phyloP scores from a whole-genome alignment of 1,140 invertebrate species.

The Homalodisca vitripennis region DNA sequence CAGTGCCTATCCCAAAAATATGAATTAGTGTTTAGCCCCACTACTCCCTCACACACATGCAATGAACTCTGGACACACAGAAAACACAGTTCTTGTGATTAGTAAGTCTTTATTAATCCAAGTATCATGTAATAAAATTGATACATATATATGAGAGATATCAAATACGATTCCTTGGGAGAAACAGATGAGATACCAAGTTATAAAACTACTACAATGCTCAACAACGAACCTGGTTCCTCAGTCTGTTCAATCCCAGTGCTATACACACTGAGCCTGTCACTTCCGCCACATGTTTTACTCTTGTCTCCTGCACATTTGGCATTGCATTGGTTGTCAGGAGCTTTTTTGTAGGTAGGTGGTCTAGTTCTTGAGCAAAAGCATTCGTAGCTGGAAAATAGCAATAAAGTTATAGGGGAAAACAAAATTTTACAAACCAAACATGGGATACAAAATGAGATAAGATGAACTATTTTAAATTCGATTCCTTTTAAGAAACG shows the following conservation, averaged over 20 bases:
- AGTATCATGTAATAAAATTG: neutral
- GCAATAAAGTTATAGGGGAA: too few species aligned
- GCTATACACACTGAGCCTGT: constrained; percentile 36
- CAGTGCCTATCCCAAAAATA: too few species aligned
- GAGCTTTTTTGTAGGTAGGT: constrained; percentile 3
- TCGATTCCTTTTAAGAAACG: too few species aligned
- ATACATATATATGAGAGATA: neutral
- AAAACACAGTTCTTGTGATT: neutral
- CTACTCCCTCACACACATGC: too few species aligned
- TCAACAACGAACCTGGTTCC: neutral
- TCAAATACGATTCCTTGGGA: neutral
- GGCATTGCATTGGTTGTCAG: constrained; percentile 34
- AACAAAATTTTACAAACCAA: too few species aligned
- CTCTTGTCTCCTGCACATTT: constrained; percentile 37
- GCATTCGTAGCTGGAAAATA: constrained; percentile 36
- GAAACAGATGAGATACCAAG: neutral
- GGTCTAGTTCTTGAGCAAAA: constrained; percentile 35
- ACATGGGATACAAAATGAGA: too few species aligned
- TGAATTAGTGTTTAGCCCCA: too few species aligned
- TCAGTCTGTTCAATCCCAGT: constrained; percentile 23
- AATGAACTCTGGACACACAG: too few species aligned
- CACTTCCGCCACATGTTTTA: constrained; percentile 37
- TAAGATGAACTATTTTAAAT: too few species aligned
- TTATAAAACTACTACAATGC: neutral
- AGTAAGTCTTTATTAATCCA: neutral